Base-by-base conservation (phyloP, 2,113 vertebrate genomes). In the Apeltes quadracus region DNA sequence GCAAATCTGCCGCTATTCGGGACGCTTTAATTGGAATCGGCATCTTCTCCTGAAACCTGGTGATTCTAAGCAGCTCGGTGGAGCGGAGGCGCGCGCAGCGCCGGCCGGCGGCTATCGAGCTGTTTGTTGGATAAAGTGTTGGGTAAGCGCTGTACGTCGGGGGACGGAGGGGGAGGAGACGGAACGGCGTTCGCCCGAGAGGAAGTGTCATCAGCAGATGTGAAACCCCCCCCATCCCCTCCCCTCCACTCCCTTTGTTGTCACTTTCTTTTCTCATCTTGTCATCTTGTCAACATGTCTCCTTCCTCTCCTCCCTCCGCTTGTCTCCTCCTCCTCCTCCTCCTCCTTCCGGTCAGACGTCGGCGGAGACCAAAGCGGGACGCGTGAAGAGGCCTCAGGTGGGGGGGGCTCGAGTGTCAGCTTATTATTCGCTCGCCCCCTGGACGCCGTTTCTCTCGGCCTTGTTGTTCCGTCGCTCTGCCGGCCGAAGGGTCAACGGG, bases 51-150 rank as follows among this genome's bases (percentile, higher is more conserved):
- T 43, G 32, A 67, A 71, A n/a, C n/a, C 72, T 36, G 11, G 55
- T 70, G 79, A 55, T 57, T 69, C 73, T 61, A 65, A 78, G 38
- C 29, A 63, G 78, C 50, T 69, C 32, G 44, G 72, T 63, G 36
- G 69, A 75, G 62, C 66, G 9, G 63, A 14, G 34, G 51, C 5
- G 56, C 72, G 76, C n/a, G 18, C 27, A 84, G 72, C 27, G 0
- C 32, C 44, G 9, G 58, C n/a, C n/a, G 18, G 50, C 72, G 64
- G 39, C 34, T 71, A 77, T 79, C 38, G 82, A 81, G 75, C 62
- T 74, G 78, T 87, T 89, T 85, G 84, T 80, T 86, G 88, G 83
- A 81, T 83, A 69, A 83, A 87, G 68, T 83, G 79, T 79, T 69
- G 55, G 67, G 65, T 82, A 78, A 84, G 77, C 72, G 61, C 75